These are phyloP conservation scores for Drosophila pruinosa DNA, from an alignment of 1,140 invertebrate genomes.

Conservation along the genomic window DNA sequence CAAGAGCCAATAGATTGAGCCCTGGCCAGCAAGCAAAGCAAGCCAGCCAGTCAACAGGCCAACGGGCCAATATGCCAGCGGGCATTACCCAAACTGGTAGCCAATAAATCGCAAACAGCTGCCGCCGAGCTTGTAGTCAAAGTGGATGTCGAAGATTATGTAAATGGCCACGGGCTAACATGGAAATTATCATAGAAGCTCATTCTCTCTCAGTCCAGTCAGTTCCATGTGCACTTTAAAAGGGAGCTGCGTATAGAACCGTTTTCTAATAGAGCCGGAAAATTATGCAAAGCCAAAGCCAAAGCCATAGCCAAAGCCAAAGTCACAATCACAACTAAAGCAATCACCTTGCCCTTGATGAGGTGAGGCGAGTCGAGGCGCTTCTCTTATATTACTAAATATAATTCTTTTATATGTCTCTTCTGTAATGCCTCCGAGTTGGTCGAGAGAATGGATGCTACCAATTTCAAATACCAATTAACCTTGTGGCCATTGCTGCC, in stretches of 20 bases:
- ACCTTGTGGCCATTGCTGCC: constrained; percentile 26
- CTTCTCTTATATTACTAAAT: background rate
- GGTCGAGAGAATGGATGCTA: constrained; percentile 9
- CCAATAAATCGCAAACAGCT: constrained; percentile 33
- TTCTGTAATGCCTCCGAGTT: constrained; percentile 7
- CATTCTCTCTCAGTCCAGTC: background rate
- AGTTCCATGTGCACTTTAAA: constrained; percentile 11
- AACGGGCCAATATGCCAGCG: constrained; percentile 1
- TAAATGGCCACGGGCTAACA: constrained; percentile 20
- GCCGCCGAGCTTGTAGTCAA: constrained; percentile 2
- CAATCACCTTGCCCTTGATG: constrained; percentile 35
- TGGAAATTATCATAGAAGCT: background rate
- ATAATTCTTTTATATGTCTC: background rate
- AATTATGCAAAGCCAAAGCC: constrained; percentile 36
- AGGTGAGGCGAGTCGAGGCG: no score
- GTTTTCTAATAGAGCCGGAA: constrained; percentile 1
- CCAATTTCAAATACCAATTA: constrained; percentile 7
- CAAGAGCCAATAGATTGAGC: constrained; percentile 10
- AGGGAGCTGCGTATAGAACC: constrained; percentile 8
- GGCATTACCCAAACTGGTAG: constrained; percentile 11
- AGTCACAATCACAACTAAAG: background rate
- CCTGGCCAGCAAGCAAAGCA: background rate
- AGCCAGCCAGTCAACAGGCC: background rate
- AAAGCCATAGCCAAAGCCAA: constrained; percentile 27
- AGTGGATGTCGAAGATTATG: constrained; percentile 42